These are phyloP conservation scores for Glaucopsyche alexis DNA, from an alignment of 2,888 invertebrate species.

Conservation along the genomic window DNA sequence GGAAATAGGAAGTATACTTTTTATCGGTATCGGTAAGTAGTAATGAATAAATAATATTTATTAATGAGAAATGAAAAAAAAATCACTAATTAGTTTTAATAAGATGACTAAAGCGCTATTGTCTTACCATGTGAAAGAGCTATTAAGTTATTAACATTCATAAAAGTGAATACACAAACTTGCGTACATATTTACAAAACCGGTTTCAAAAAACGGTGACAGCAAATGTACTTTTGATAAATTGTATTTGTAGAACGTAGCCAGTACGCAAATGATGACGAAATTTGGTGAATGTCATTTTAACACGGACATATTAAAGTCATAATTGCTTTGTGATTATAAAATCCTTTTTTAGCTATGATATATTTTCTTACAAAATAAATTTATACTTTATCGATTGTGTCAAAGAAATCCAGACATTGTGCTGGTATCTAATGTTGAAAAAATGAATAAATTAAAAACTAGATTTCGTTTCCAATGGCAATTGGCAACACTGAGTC, in stretches of 20 bases:
- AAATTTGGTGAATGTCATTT: slow-evolving; percentile 4
- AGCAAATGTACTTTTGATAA: neutral
- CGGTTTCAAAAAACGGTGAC: neutral
- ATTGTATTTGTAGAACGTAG: neutral
- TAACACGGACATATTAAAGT: neutral
- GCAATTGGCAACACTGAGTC: neutral
- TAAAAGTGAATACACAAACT: slow-evolving; percentile 1
- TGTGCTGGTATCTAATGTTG: neutral
- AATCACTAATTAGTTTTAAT: too few relatives aligned
- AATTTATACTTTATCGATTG: neutral
- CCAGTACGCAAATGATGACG: slow-evolving; percentile 19
- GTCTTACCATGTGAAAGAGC: neutral
- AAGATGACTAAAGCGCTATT: neutral
- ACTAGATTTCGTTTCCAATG: neutral
- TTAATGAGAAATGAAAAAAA: too few relatives aligned
- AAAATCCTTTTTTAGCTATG: neutral
- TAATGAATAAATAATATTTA: too few relatives aligned
- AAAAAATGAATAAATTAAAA: slow-evolving; percentile 10
- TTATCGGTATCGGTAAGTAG: too few relatives aligned
- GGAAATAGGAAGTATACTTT: too few relatives aligned
- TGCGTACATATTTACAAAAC: neutral
- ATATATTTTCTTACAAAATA: neutral
- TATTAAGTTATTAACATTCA: neutral
- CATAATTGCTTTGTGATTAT: neutral
- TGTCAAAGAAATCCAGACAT: neutral